Conservation (phyloP, 2,888 invertebrate species). For the Drosophila rellima region DNA sequence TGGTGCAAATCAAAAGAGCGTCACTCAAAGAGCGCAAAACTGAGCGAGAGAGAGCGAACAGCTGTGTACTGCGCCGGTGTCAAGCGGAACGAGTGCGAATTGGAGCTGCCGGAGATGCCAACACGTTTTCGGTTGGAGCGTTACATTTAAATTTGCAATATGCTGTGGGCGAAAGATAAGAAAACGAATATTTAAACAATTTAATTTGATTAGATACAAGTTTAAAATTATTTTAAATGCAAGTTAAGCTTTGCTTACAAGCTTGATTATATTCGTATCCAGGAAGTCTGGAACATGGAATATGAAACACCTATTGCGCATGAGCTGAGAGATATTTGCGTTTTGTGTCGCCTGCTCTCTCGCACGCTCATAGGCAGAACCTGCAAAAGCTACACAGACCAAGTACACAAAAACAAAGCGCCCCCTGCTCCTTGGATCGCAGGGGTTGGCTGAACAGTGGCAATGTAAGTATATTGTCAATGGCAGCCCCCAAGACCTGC, state of each 20-base stretch:
- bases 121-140: slow-evolving; percentile 36
- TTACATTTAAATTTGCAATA: slow-evolving; percentile 51
- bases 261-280: neutral
- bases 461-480: slow-evolving; percentile 65
- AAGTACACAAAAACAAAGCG: slow-evolving; percentile 77
- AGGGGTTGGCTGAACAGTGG: slow-evolving; percentile 46
- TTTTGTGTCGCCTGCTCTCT: slow-evolving; percentile 4
- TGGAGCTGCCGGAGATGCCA: slow-evolving; percentile 43
- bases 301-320: slow-evolving; percentile 52
- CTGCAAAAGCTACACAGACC: slow-evolving; percentile 25
- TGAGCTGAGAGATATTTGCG: slow-evolving; percentile 19
- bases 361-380: slow-evolving; percentile 3
- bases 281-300: slow-evolving; percentile 15
- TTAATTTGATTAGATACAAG: neutral
- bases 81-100: slow-evolving; percentile 42
- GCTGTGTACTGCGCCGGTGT: slow-evolving; percentile 59
- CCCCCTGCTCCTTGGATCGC: slow-evolving; percentile 20
- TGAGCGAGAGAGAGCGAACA: slow-evolving; percentile 28
- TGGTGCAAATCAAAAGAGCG: slow-evolving; percentile 48
- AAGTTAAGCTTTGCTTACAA: neutral
- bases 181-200: neutral
- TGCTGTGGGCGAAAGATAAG: neutral
- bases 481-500: slow-evolving; percentile 59
- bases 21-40: slow-evolving; percentile 18
- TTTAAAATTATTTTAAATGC: neutral